Percentiles rank a stretch among this genome's conserved stretches.
Evolutionary conservation across 2,888 invertebrate species (phyloP).

Genomic region (Sialis fuliginosa): DNA sequence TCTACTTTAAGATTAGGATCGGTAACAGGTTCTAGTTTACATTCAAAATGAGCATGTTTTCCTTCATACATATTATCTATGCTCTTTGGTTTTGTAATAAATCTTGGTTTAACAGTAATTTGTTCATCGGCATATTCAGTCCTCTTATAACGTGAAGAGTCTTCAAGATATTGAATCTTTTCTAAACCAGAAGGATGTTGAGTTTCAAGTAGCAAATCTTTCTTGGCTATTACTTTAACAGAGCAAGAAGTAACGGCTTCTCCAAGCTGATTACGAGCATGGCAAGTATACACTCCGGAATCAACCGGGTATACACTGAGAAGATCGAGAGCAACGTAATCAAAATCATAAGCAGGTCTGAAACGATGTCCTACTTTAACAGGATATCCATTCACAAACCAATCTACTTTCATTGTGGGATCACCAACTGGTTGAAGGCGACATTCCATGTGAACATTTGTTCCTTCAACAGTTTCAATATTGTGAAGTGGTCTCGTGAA

Average conservation of each 20-base stretch:
- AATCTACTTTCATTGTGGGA: slow-evolving; percentile 82
- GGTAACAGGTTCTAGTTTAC: slow-evolving; percentile 90
- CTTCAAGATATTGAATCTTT: slow-evolving; percentile 83
- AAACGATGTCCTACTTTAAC: slow-evolving; percentile 87
- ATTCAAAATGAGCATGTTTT: slow-evolving; percentile 92
- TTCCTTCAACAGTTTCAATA: slow-evolving; percentile 77
- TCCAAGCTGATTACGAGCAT: slow-evolving; percentile 85
- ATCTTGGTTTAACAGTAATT: slow-evolving; percentile 65
- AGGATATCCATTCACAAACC: slow-evolving; percentile 90
- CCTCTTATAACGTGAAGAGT: slow-evolving; percentile 68
- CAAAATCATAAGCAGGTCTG: slow-evolving; percentile 91
- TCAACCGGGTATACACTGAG: slow-evolving; percentile 95
- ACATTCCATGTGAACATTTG: slow-evolving; percentile 84
- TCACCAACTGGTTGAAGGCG: slow-evolving; percentile 82
- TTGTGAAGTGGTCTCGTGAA: slow-evolving; percentile 78
- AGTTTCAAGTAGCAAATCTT: slow-evolving; percentile 71
- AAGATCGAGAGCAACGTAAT: slow-evolving; percentile 91
- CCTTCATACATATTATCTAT: slow-evolving; percentile 74
- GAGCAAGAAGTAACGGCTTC: slow-evolving; percentile 89
- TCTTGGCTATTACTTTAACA: slow-evolving; percentile 73
- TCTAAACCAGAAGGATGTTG: slow-evolving; percentile 84
- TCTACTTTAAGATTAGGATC: slow-evolving; percentile 93
- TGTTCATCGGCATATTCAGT: slow-evolving; percentile 67
- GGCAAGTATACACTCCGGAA: slow-evolving; percentile 89
- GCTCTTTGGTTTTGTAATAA: slow-evolving; percentile 75